A percentile compares a stretch with the other conserved stretches of the same genome.
Conservation (phyloP, 2,113 vertebrate genomes). For the Epinephelus cyanopodus region DNA sequence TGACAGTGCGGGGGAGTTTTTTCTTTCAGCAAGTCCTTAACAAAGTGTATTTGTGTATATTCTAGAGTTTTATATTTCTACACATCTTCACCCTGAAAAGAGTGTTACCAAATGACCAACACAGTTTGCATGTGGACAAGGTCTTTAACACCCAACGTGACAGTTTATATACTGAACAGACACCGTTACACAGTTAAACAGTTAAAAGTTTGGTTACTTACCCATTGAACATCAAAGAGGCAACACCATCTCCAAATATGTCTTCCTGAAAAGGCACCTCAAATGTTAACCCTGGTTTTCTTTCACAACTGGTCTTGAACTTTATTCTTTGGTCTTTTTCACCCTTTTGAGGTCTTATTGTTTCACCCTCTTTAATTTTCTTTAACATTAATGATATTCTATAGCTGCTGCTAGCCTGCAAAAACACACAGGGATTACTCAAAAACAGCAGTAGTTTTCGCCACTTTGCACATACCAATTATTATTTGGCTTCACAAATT, state of each 20-base stretch:
- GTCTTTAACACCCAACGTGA: background rate
- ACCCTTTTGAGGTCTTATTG: background rate
- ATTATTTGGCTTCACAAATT: conserved; percentile 15
- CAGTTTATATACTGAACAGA: background rate
- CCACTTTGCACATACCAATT: background rate
- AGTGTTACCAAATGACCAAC: too few species aligned
- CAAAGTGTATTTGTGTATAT: too few species aligned
- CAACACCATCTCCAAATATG: background rate
- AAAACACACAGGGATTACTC: background rate
- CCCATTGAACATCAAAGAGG: background rate
- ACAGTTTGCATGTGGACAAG: too few species aligned
- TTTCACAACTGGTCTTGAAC: background rate
- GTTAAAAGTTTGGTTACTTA: conserved; percentile 2
- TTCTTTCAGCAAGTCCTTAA: background rate
- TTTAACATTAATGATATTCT: background rate
- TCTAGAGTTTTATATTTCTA: too few species aligned
- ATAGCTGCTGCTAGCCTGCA: background rate
- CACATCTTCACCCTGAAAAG: too few species aligned
- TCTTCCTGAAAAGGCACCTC: background rate
- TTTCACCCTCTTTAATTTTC: background rate
- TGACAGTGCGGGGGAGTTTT: background rate
- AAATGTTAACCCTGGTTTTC: background rate
- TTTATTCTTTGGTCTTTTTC: background rate
- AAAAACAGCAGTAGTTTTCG: background rate
- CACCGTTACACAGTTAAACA: too few species aligned